Base-by-base conservation (phyloP, 2,888 invertebrate genomes). In the Macropis europaea region DNA sequence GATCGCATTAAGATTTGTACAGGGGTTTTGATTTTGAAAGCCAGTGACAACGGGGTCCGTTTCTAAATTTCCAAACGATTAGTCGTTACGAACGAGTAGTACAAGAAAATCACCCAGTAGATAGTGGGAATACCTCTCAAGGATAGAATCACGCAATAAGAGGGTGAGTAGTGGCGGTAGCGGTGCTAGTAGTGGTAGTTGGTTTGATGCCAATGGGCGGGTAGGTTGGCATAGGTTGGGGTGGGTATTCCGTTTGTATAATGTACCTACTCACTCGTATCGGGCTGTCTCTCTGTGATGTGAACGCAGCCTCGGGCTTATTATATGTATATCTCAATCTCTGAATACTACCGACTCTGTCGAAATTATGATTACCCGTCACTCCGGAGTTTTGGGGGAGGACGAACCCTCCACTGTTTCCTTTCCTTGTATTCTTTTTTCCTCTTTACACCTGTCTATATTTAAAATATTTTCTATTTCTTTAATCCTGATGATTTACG, bases 241-340 rank as follows among this genome's bases (percentile, higher is more conserved):
- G 67, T 81, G 78, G 81, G 76, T 82, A 85, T 82, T 81, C 82
- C 84, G 82, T 85, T 84, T 84, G 81, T 82, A 83, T 84, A 84
- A 86, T 86, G 83, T 81, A 83, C 82, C 82, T 82, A 84, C 79
- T 85, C 84, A 84, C 77, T 82, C 79, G 84, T 82, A 83, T 84
- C 83, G 79, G 56, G 74, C 75, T 79, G 74, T 81, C 76, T 84
- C 77, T 79, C 79, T 83, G 63, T 82, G 80, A 85, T 80, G 76
- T 79, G 83, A 86, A 83, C 81, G 82, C 73, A 81, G 87, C 87
- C 87, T 82, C 81, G 76, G 86, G 87, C 86, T 86, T 87, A 87
- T 87, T 86, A 86, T 86, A 86, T 86, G 79, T 75, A 86, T 86
- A 80, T 75, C 73, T 59, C 74, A 52, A 74, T 77, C 84, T 84